Conservation (phyloP, 2,797 vertebrate species). For the Aselliscus stoliczkanus region DNA sequence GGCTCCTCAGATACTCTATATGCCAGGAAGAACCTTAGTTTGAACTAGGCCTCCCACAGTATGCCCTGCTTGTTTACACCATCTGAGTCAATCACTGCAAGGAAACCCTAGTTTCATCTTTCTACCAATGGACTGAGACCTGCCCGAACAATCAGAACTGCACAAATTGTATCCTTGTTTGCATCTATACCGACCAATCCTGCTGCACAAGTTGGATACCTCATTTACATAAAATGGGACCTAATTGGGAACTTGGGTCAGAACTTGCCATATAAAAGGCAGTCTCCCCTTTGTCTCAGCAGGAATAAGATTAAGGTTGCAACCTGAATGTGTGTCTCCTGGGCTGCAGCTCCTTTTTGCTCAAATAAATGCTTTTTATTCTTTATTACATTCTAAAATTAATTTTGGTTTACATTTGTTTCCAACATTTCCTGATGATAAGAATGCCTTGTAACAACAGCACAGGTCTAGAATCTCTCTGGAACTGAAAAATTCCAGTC, state of each 20-base stretch:
- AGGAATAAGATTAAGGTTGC: neutral
- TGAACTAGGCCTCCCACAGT: neutral
- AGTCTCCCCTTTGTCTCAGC: neutral
- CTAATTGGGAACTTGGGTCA: neutral
- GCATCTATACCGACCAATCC: neutral
- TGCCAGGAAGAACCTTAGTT: neutral
- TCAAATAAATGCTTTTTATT: neutral
- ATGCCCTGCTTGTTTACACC: accelerated
- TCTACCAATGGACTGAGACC: too few species aligned
- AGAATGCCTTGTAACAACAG: neutral
- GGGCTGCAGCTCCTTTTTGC: neutral
- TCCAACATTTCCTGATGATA: neutral
- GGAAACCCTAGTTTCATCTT: too few species aligned
- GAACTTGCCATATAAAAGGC: neutral
- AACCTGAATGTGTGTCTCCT: neutral
- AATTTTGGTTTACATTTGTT: neutral
- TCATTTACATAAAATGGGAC: neutral
- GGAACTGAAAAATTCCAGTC: neutral
- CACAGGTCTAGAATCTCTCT: neutral
- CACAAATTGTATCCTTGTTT: neutral
- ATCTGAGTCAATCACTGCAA: too few species aligned
- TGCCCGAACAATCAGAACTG: neutral
- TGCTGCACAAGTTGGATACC: neutral
- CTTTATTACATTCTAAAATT: neutral
- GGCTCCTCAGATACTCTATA: neutral